These are phyloP conservation scores for Baryphthengus martii DNA, from an alignment of 2,113 vertebrate species.

Conservation along the genomic window DNA sequence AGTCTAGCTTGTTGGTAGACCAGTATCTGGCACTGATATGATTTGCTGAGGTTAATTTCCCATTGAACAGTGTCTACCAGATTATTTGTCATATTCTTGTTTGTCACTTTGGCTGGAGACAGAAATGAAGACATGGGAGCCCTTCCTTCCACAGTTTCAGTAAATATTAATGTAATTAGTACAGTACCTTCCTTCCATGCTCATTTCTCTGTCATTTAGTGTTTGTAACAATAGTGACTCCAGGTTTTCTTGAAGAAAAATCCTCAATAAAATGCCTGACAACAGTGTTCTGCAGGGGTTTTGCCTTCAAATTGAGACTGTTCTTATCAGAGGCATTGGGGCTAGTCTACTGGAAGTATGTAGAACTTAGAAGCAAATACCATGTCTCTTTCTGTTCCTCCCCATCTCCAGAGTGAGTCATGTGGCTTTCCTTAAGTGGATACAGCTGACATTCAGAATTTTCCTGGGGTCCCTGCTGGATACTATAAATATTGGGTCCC, in stretches of 20 bases:
- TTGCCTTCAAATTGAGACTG: not conserved
- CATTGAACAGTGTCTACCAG: not conserved
- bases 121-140: not conserved
- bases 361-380: slow-evolving; percentile 2
- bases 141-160: not conserved
- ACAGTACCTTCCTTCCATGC: slow-evolving; percentile 82
- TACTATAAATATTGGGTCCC: not conserved
- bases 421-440: not conserved
- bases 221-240: slow-evolving; percentile 88
- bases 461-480: not conserved
- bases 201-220: slow-evolving; percentile 85
- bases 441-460: not conserved
- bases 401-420: not conserved
- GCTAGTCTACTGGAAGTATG: not conserved
- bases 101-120: not conserved
- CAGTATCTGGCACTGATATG: not conserved
- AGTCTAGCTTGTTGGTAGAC: not conserved
- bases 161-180: not conserved
- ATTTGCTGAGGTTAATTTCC: not conserved
- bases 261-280: slow-evolving; percentile 86
- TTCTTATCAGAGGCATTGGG: not conserved
- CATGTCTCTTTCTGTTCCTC: not conserved
- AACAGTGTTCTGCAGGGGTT: slow-evolving; percentile 78
- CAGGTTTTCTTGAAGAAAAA: slow-evolving; percentile 88
- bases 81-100: not conserved